A percentile compares a stretch with the other conserved stretches of the same genome.
phyloP scores from a whole-genome alignment of 2,797 vertebrate genomes.

The Hypotaenidia okinawae region DNA sequence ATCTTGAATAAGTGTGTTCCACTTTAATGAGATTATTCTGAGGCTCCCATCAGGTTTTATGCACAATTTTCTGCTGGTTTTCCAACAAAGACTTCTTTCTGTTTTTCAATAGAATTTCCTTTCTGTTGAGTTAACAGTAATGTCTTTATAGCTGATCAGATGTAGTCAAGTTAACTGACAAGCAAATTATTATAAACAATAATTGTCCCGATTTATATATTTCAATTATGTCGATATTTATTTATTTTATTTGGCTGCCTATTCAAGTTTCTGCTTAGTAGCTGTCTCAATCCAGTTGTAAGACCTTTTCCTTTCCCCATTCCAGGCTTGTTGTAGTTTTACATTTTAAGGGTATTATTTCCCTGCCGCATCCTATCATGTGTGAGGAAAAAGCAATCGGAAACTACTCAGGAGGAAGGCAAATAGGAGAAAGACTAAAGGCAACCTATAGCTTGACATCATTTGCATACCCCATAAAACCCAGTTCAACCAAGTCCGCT shows the following conservation, averaged over 20 bases:
- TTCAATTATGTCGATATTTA: conserved; percentile 24
- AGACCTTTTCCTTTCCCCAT: not conserved
- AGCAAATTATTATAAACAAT: conserved; percentile 54
- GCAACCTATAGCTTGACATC: not conserved
- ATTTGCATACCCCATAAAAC: conserved; percentile 20
- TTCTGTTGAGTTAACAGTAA: conserved; percentile 66
- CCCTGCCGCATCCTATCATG: not conserved
- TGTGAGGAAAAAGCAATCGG: not conserved
- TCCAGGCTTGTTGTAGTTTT: not conserved
- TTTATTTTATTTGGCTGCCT: conserved; percentile 18
- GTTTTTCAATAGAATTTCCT: conserved; percentile 66
- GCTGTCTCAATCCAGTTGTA: not conserved
- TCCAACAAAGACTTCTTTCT: conserved; percentile 75
- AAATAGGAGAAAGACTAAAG: not conserved
- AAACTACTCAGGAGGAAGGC: not conserved
- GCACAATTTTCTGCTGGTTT: conserved; percentile 65
- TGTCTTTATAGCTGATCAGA: conserved; percentile 58
- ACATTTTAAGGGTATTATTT: not conserved
- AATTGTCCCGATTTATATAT: conserved; percentile 59
- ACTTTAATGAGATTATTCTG: conserved; percentile 80
- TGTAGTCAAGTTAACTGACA: conserved; percentile 43
- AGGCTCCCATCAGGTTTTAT: conserved; percentile 76
- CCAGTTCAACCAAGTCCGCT: conserved; percentile 52
- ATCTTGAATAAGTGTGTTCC: conserved; percentile 72
- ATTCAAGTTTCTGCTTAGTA: not conserved